Base-by-base conservation (phyloP, 2,888 invertebrate genomes). In the Drosophila macrospina region DNA sequence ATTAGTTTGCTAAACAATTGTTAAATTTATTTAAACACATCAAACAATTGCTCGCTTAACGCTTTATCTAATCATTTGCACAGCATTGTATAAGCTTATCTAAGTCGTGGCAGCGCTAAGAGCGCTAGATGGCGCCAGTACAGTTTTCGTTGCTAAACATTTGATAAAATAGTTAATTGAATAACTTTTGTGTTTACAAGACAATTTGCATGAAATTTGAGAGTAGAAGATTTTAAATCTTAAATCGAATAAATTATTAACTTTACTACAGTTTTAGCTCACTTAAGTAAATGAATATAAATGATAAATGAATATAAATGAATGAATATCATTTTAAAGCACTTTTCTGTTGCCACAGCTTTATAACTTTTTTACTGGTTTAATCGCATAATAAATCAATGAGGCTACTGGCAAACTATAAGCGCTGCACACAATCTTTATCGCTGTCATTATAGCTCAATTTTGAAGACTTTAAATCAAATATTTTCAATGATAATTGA, bases 401-500 rank as follows among this genome's bases (percentile, higher is more conserved):
- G 1, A 15, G 6, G 30, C 30, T 28, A 10, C 24, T 11, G 2
- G 11, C 6, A 48, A 41, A 30, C 30, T 32, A 15, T 42, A 32
- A 11, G 4, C n/a, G n/a, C n/a, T n/a, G n/a, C 32, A 34, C 20
- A 2, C n/a, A 42, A 51, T 42, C 52, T 51, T 24, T 42, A 41
- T 34, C 20, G n/a, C 41, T 59, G 39, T 48, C 32, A 34, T 15
- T 32, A 24, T n/a, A 5, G 2, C n/a, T 42, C 6, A 32, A 41
- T 41, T 30, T 28, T 8, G 6, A 24, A 28, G 13, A 28, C 41
- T 39, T 26, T 13, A 13, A 45, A 50, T 39, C 51, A 62, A 51
- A 51, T 8, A 42, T 36, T 50, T 41, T 71, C 7, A 42, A 72
- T 32, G 32, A 15, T 72, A 72, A 65, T 65, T 72, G 65, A 50